Evolutionary conservation across 2,797 vertebrate genomes (phyloP), one percentile per base, ranked within the genome.

Genomic region (Ctenopoma kingsleyae): DNA sequence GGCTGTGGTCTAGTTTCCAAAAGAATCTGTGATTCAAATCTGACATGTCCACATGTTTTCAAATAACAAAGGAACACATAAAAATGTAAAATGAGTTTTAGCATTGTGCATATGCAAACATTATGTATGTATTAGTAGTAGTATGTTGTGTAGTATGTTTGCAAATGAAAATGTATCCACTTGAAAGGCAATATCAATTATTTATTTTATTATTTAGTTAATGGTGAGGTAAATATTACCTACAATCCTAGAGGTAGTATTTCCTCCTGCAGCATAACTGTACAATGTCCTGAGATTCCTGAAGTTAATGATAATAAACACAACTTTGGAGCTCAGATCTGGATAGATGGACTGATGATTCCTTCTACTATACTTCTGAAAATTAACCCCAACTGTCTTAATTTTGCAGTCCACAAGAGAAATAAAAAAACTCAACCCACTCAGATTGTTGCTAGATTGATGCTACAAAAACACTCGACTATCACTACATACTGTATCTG

Each of bases 331-430:
- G 43, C 25, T 57, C 38, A 57, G 50, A 65, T 25, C 17, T 20
- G 23, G 22, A 36, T 27, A 25, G 25, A 35, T 53, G 15, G 40
- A 30, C 15, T 25, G 16, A 56, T 52, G 44, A 44, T 40, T 57
- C 19, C 64, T 47, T n/a, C n/a, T n/a, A n/a, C n/a, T n/a, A 35
- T 62, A 6, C 60, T 50, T 43, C 27, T 6, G 19, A 55, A 71
- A 69, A 75, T 47, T 6, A 57, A 61, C 30, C 30, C 30, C 8
- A 74, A 41, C 35, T 5, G 8, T 48, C 27, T 62, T 61, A 23
- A 81, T 80, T 66, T 79, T 19, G 60, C 19, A 51, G 27, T 38
- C 23, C 16, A 27, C 30, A 12, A 46, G 40, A 38, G 25, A 53
- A 8, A 54, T 67, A 46, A 5, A n/a, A 67, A 44, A 62, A 48